phyloP scores from a whole-genome alignment of 2,113 vertebrate species.

The Gymnogyps californianus region DNA sequence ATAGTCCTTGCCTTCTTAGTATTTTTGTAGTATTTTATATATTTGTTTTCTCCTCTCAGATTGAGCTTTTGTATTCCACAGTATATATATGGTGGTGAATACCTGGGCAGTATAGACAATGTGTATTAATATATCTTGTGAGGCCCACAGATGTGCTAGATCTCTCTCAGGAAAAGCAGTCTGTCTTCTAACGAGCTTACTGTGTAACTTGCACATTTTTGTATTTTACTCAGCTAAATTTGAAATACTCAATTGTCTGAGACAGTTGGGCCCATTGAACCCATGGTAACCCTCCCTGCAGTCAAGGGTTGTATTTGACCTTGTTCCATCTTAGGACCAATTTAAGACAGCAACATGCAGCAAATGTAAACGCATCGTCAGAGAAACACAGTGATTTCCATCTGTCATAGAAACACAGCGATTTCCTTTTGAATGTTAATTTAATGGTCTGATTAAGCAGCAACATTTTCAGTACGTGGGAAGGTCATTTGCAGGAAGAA shows the following conservation, averaged over 20 bases:
- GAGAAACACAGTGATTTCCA: not conserved
- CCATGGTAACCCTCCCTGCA: not conserved
- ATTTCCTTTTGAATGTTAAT: not conserved
- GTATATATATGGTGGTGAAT: not conserved
- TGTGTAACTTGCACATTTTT: not conserved
- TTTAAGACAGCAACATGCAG: not conserved
- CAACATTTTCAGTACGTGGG: not conserved
- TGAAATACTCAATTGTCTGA: not conserved
- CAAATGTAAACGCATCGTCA: not conserved
- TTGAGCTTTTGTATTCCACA: not conserved
- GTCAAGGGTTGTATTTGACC: not conserved
- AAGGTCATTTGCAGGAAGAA: not conserved
- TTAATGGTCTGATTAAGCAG: conserved; percentile 19
- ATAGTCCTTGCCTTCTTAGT: not conserved
- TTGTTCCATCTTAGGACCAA: not conserved
- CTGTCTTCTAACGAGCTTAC: not conserved
- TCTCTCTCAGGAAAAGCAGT: not conserved
- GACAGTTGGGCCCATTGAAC: not conserved
- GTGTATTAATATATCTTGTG: not conserved
- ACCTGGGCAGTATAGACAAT: not conserved
- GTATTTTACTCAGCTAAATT: not conserved
- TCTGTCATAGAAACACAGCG: not conserved
- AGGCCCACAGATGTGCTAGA: not conserved
- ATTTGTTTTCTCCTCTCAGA: not conserved
- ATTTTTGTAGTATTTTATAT: not conserved